Conservation (phyloP, 53 echinoderm and acorn worm genomes). For the Arbacia lixula region DNA sequence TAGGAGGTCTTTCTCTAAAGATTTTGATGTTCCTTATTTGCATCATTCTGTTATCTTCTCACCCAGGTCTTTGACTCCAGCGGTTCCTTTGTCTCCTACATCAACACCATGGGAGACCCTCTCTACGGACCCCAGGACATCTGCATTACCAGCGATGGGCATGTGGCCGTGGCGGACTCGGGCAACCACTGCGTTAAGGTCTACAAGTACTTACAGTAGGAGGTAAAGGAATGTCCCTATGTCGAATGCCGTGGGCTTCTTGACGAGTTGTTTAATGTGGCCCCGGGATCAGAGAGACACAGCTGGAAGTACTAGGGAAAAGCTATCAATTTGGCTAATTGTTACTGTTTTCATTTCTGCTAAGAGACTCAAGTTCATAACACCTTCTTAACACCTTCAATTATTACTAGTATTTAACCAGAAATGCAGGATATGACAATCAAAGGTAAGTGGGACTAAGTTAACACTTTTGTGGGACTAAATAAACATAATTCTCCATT, state of each 20-base stretch:
- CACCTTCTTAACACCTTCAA: too few relatives aligned
- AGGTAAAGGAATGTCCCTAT: constrained; percentile 98
- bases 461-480: too few relatives aligned
- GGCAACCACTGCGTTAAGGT: constrained; percentile 99
- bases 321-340: too few relatives aligned
- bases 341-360: too few relatives aligned
- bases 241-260: constrained; percentile 95
- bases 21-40: too few relatives aligned
- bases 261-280: constrained; percentile 51
- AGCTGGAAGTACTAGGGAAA: constrained; percentile 56
- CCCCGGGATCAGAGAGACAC: constrained; percentile 59
- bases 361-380: too few relatives aligned
- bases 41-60: not conserved
- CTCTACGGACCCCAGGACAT: constrained; percentile 97
- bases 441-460: too few relatives aligned
- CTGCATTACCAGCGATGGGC: constrained; percentile 93
- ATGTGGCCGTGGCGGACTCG: constrained; percentile 97
- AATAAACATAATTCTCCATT: too few relatives aligned
- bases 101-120: constrained; percentile 97
- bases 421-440: too few relatives aligned
- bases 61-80: constrained; percentile 89
- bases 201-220: constrained; percentile 99
- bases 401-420: too few relatives aligned
- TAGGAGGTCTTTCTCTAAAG: too few relatives aligned
- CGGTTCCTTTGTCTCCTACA: constrained; percentile 95